Evolutionary conservation across 2,888 invertebrate genomes (phyloP).

Genomic region (Philonicus albiceps): DNA sequence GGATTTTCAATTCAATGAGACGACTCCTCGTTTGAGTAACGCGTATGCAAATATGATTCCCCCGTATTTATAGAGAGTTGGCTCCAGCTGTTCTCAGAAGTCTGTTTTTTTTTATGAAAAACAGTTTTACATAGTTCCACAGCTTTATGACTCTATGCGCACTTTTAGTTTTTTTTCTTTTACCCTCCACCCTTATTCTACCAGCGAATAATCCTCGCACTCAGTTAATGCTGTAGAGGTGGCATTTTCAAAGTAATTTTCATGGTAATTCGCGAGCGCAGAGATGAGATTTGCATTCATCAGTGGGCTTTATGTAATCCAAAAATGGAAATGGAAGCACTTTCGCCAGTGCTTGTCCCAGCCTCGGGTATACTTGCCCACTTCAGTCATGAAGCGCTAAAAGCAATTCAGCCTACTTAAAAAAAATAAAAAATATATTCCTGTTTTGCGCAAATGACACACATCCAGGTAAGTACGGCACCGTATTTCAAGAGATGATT

Average conservation of each 20-base stretch:
- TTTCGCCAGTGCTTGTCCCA: background rate
- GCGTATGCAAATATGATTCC: background rate
- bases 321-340: background rate
- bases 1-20: background rate
- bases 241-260: background rate
- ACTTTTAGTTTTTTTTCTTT: background rate
- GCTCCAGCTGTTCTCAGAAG: background rate
- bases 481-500: background rate
- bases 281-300: constrained; percentile 32
- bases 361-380: background rate
- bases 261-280: constrained; percentile 12
- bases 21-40: background rate
- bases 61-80: background rate
- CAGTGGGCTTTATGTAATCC: constrained; percentile 2
- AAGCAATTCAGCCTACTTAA: background rate
- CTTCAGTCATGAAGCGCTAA: background rate
- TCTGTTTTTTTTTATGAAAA: background rate
- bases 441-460: background rate
- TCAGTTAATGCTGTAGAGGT: constrained; percentile 7
- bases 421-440: background rate
- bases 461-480: background rate
- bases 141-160: background rate
- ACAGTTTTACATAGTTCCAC: background rate
- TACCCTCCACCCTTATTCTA: background rate
- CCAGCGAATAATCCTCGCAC: constrained; percentile 1